phyloP scores from a whole-genome alignment of 2,113 vertebrate species.

The Pipa parva region DNA sequence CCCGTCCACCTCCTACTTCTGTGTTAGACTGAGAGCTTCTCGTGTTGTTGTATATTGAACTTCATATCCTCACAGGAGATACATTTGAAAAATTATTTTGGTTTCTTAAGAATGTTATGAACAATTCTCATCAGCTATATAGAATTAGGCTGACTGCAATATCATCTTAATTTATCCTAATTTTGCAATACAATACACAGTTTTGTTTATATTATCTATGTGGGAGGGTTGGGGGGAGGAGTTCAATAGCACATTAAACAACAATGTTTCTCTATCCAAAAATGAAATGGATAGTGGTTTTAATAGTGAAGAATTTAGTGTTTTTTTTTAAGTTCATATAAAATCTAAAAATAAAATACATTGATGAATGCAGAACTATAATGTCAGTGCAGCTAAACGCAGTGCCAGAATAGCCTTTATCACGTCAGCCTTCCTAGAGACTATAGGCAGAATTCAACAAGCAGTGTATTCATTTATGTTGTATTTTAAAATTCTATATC shows the following conservation, averaged over 20 bases:
- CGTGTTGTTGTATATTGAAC: background rate
- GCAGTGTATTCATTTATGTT: slow-evolving; percentile 1
- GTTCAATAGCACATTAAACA: background rate
- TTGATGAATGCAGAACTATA: background rate
- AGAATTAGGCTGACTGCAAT: slow-evolving; percentile 10
- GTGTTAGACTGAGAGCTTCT: slow-evolving; percentile 76
- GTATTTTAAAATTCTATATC: slow-evolving; percentile 2
- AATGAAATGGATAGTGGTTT: slow-evolving; percentile 10
- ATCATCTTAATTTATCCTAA: slow-evolving; percentile 12
- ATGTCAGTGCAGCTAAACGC: slow-evolving; percentile 13
- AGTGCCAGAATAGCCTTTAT: slow-evolving; percentile 31
- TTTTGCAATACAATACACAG: slow-evolving; percentile 29
- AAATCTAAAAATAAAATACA: background rate
- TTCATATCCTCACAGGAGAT: slow-evolving; percentile 1
- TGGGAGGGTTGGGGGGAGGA: background rate
- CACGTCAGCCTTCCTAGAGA: slow-evolving; percentile 28
- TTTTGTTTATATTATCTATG: slow-evolving; percentile 8
- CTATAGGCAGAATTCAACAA: background rate
- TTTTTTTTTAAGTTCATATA: background rate
- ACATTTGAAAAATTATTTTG: background rate
- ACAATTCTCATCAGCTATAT: slow-evolving; percentile 13
- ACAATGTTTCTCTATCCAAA: slow-evolving; percentile 3
- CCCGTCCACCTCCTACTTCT: slow-evolving; percentile 78
- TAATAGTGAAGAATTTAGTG: slow-evolving; percentile 7
- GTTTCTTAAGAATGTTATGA: slow-evolving; percentile 32